Evolutionary conservation across 2,113 vertebrate species (phyloP), one percentile per base, ranked within the genome.

Genomic region (Catagonus wagneri): DNA sequence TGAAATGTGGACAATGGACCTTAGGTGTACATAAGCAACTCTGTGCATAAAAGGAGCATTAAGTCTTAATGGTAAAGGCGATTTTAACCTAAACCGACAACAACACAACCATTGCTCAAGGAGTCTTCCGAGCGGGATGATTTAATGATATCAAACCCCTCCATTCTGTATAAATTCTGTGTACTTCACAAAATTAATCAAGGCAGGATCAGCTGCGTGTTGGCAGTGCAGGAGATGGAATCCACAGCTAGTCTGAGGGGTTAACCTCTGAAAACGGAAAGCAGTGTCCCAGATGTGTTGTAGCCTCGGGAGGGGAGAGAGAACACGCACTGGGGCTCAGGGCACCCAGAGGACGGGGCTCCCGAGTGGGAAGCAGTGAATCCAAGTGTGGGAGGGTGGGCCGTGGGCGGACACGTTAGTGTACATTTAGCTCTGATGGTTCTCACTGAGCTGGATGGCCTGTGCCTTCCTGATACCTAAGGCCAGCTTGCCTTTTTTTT

Each of bases 171-270:
- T 95, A 96, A 96, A 81, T 96, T 54, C 29, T 1, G 68, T 89
- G 69, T 95, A 90, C 56, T 81, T 95, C 80, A 97, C 71, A 92
- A 86, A 97, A 96, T 93, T 63, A 88, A 74, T 10, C 79, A 90
- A 79, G 93, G 94, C 94, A 81, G 39, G 65, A 68, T 83, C 50
- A 75, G 39, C 75, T 96, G 95, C 17, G 3, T 92, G 93, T 78
- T 87, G 94, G 79, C 93, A 97, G 96, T 87, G 84, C 52, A 74
- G 93, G 71, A 75, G 12, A 86, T 29, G 89, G 92, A 94, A 89
- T 88, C 96, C 85, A 93, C 50, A 93, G 90, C 93, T 84, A 89
- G 56, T 60, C 6, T 89, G 96, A 95, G 89, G 95, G 87, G 87
- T 71, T 61, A 27, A 88, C 92, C 61, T 97, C 97, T 56, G 15